Evolutionary conservation across 2,797 vertebrate genomes (phyloP), one percentile per base, ranked within the genome.

Genomic region (Enteromius trimaculatus): DNA sequence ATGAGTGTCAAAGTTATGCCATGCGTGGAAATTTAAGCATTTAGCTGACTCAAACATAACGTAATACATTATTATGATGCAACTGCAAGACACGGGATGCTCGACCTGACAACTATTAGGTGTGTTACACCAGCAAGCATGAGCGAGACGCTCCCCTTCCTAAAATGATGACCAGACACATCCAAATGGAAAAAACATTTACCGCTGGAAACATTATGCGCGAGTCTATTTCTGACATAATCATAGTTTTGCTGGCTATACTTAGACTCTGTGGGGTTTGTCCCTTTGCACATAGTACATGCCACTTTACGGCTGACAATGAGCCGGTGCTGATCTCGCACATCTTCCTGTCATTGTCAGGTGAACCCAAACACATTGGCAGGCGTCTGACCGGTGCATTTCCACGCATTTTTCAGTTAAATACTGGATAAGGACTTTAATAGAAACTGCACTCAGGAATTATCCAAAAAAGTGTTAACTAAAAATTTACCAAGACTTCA

Each of bases 161-260:
- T 55, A 8, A 72, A 26, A 72, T 17, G 37, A 60, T 47, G 19
- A n/a, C 14, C 17, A 34, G 14, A 29, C 53, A 65, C 29, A 58
- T 86, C 76, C 85, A 60, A 84, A 85, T 49, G 1, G 34, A 83
- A 70, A 53, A 74, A 29, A 69, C 14, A 1, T 14, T 64, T 19
- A 74, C 55, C 55, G 3, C 29, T 81, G 69, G 55, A 81, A 81
- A 72, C 23, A 2, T 55, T 80, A 14, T 55, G 65, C 64, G 13
- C 1, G 37, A 47, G 79, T 74, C 29, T 17, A 62, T 81, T 65
- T 53, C 58, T 39, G 42, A 19, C 29, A 49, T 65, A 79, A 79
- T 79, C 60, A 66, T 23, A 79, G 77, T 66, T 79, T 51, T 34
- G 62, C 62, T 4, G 1, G 42, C 62, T 79, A 79, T 66, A 37